Conservation (phyloP, 2,797 vertebrate species). For the Anomalospiza imberbis region DNA sequence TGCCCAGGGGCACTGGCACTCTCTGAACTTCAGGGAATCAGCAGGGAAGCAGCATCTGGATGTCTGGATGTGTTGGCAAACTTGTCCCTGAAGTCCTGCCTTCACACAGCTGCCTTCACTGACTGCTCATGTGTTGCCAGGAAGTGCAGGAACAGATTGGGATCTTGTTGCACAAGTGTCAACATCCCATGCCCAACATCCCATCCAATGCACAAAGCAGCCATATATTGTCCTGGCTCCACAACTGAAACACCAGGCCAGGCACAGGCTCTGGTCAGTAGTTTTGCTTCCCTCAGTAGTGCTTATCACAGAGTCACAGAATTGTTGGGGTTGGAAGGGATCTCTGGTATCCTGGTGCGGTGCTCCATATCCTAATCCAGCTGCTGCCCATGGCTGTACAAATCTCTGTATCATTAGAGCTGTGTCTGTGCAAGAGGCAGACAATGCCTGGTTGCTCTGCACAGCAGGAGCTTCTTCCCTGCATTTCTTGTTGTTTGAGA, state of each 20-base stretch:
- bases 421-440: not conserved
- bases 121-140: not conserved
- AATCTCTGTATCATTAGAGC: not conserved
- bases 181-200: not conserved
- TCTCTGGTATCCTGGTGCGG: not conserved
- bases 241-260: not conserved
- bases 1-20: not conserved
- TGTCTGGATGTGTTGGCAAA: not conserved
- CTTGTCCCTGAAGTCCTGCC: not conserved
- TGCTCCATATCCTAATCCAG: accelerated
- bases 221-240: not conserved
- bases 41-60: not conserved
- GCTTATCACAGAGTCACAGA: not conserved
- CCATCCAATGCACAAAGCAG: not conserved
- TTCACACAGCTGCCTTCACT: not conserved
- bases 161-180: not conserved
- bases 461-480: not conserved
- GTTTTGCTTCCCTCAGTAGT: not conserved
- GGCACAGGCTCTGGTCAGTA: not conserved
- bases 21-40: not conserved
- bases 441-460: not conserved
- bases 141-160: not conserved
- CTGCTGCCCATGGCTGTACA: not conserved
- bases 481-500: not conserved
- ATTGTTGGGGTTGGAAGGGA: not conserved